These are phyloP conservation scores for Limnodromus scolopaceus DNA, from an alignment of 2,797 vertebrate species.

Conservation along the genomic window DNA sequence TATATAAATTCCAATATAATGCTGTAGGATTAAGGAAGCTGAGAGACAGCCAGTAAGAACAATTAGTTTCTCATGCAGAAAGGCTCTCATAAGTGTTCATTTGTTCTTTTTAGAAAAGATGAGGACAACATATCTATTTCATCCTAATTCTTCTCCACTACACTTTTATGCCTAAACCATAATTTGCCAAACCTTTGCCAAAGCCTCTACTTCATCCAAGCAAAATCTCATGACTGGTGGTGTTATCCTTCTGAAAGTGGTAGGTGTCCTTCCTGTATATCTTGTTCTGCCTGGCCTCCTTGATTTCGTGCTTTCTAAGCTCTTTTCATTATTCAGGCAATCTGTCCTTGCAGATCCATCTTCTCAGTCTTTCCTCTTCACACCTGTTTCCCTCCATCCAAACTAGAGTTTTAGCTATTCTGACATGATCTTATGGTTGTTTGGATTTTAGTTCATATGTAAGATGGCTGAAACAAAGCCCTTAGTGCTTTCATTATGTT, in stretches of 20 bases:
- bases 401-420: neutral
- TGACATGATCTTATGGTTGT: neutral
- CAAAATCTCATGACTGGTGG: neutral
- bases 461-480: neutral
- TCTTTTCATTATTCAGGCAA: neutral
- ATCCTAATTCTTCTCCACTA: neutral
- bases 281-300: neutral
- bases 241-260: neutral
- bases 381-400: neutral
- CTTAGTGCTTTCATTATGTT: neutral
- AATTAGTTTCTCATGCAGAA: neutral
- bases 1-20: neutral
- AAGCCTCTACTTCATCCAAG: neutral
- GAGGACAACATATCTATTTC: neutral
- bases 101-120: neutral
- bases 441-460: neutral
- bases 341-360: neutral
- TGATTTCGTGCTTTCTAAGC: neutral
- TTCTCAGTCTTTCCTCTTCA: neutral
- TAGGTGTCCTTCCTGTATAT: neutral
- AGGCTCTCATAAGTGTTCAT: neutral
- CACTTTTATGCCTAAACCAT: neutral
- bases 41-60: neutral
- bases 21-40: neutral
- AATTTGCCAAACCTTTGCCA: neutral